These are phyloP conservation scores for Coryphaenoides rupestris DNA, from an alignment of 2,113 vertebrate genomes.

Conservation along the genomic window DNA sequence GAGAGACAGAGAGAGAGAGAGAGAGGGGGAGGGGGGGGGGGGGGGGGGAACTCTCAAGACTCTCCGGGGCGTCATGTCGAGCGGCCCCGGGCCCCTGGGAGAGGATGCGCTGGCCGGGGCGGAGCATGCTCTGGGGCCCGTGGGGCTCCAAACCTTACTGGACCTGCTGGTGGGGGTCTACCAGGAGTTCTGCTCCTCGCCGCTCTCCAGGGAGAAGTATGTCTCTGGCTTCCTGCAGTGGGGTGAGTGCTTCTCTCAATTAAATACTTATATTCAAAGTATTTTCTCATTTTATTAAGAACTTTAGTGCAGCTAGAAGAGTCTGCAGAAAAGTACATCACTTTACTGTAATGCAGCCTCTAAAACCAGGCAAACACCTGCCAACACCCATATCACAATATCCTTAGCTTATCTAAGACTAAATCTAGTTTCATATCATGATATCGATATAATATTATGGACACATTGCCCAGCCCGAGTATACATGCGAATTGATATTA, in stretches of 20 bases:
- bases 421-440: too few relatives aligned
- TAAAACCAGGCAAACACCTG: too few relatives aligned
- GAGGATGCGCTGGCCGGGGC: constrained; percentile 46
- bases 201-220: constrained; percentile 73
- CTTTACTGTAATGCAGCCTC: too few relatives aligned
- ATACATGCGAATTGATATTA: too few relatives aligned
- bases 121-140: constrained; percentile 52
- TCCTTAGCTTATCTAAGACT: too few relatives aligned
- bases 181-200: constrained; percentile 76
- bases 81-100: constrained; percentile 34
- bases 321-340: too few relatives aligned
- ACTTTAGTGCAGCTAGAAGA: too few relatives aligned
- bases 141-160: constrained; percentile 79
- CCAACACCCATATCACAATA: too few relatives aligned
- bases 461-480: too few relatives aligned
- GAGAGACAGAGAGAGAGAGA: constrained; percentile 10
- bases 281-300: too few relatives aligned
- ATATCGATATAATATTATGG: too few relatives aligned
- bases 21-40: background rate
- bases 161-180: constrained; percentile 83
- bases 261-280: too few relatives aligned
- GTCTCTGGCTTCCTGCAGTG: constrained; percentile 79
- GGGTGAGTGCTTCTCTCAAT: constrained; percentile 77
- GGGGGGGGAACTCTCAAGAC: background rate
- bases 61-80: constrained; percentile 49